Conservation (phyloP, 2,888 invertebrate species). For the Dastarcus helophoroides region DNA sequence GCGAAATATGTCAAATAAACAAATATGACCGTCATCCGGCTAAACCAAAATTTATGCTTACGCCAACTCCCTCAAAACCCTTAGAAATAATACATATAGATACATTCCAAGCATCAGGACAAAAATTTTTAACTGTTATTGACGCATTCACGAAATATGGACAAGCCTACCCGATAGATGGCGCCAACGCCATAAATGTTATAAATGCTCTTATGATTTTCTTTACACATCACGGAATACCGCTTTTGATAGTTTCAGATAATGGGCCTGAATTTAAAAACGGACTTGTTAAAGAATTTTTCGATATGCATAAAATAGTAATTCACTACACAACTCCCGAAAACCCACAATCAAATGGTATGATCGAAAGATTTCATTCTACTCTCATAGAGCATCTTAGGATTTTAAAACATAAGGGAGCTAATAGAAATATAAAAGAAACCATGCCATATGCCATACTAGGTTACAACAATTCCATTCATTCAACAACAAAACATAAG, state of each 20-base stretch:
- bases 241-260: conserved; percentile 1
- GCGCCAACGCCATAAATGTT: background rate
- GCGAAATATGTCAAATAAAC: no score
- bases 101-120: conserved; percentile 3
- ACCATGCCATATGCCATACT: no score
- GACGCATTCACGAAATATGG: conserved; percentile 3
- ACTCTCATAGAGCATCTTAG: conserved; percentile 3
- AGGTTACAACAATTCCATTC: no score
- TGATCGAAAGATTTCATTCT: conserved; percentile 1
- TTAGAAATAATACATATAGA: background rate
- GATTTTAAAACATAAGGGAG: no score
- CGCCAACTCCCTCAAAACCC: background rate
- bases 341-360: conserved; percentile 4
- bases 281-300: conserved; percentile 1
- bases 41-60: conserved; percentile 1
- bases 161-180: conserved; percentile 2
- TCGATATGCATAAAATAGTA: background rate
- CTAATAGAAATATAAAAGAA: no score
- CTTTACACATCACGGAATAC: conserved; percentile 1
- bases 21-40: no score
- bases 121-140: conserved; percentile 1
- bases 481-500: no score
- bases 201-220: conserved; percentile 2
- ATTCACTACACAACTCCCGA: background rate
- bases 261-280: conserved; percentile 3